Conservation (phyloP, 2,113 vertebrate species). For the Paramormyrops kingsleyae region DNA sequence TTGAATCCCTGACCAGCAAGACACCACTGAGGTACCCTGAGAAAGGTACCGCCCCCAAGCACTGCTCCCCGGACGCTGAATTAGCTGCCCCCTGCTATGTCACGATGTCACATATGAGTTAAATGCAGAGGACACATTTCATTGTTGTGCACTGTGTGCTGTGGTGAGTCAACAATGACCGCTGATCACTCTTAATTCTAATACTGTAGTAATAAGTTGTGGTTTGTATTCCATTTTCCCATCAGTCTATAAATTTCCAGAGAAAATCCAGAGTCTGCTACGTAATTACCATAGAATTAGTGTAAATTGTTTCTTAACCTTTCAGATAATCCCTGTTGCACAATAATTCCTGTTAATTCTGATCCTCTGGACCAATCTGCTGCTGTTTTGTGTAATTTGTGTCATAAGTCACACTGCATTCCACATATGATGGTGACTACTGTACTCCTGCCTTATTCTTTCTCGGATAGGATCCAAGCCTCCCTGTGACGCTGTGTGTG, state of each 20-base stretch:
- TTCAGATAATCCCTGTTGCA: background rate
- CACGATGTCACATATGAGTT: no score
- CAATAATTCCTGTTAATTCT: background rate
- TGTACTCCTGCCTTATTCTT: background rate
- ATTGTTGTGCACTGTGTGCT: no score
- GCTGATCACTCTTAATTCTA: no score
- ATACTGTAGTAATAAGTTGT: background rate
- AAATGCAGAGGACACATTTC: no score
- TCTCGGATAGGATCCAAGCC: background rate
- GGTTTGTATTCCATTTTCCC: background rate
- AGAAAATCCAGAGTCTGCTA: background rate
- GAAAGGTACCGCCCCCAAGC: no score
- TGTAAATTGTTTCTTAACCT: background rate
- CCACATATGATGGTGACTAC: no score
- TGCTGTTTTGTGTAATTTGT: background rate
- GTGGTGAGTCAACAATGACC: no score
- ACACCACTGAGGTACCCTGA: no score
- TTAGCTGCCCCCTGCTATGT: no score
- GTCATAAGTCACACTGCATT: background rate
- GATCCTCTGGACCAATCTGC: background rate
- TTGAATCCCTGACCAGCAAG: no score
- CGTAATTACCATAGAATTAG: background rate
- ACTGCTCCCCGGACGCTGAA: no score
- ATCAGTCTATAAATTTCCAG: background rate
- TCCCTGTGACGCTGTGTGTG: background rate